Base-by-base conservation (phyloP, 35 echinoderm and acorn worm species). In the Heliocidaris erythrogramma region DNA sequence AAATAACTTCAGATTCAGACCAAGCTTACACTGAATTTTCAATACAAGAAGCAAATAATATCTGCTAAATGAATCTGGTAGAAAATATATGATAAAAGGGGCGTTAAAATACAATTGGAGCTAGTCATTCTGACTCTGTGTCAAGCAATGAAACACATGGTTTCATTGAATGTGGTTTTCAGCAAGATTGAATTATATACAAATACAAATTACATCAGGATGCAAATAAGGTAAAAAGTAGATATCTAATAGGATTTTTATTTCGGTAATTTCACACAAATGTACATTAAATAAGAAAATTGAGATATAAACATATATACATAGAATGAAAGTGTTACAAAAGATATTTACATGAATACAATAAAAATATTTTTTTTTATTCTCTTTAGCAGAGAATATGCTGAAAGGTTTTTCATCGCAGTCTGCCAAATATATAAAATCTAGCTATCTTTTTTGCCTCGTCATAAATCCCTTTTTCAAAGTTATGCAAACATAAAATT, bases 231-330 rank as follows among this genome's bases (percentile, higher is more conserved):
- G 7, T 24, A 78, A 4, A 18, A 78, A 78, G 65, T 78, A 78
- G 21, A 27, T 78, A 78, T 27, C 18, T 78, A n/a, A 56, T 10
- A 56, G 1, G 14, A 13, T 10, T 56, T 78, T 27, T 78, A 78
- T 78, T 78, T 78, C 65, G n/a, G 21, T 78, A 8, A 88, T 88
- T 88, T 88, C 86, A 89, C 87, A 89, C 87, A 89, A 47, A 5
- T 89, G 31, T 48, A 89, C 59, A 93, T 93, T 59, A 93, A 59
- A 93, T 61, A 93, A 16, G 50, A 93, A 56, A 30, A 21, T 56
- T 32, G 5, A 59, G 27, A 47, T 56, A 50, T 59, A 50, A 12
- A 56, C 16, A 50, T 93, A 48, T 93, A 49, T 61, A 50, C 59
- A 93, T 0, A 93, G 10, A 13, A 24, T 78, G 65, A 78, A 78